These are phyloP conservation scores for Chrysopilus asiliformis DNA, from an alignment of 2,888 invertebrate genomes.

Conservation along the genomic window DNA sequence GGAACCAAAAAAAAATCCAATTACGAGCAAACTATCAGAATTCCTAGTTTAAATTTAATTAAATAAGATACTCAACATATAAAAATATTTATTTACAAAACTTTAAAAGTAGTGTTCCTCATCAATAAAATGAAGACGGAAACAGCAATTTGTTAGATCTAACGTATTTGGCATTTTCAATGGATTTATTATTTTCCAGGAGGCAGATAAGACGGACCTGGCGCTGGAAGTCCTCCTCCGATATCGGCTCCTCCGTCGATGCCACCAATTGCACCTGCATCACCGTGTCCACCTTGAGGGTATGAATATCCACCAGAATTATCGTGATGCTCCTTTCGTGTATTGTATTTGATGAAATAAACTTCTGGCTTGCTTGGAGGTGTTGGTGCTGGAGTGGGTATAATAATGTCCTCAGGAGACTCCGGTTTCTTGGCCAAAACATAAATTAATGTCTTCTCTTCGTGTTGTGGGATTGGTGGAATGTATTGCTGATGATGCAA, in stretches of 20 bases:
- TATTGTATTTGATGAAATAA: slow-evolving; percentile 54
- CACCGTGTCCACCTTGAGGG: slow-evolving; percentile 20
- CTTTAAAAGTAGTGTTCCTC: too few relatives aligned
- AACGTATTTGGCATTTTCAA: background rate
- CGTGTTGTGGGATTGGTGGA: slow-evolving; percentile 63
- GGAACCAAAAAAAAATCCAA: too few relatives aligned
- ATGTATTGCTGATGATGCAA: slow-evolving; percentile 65
- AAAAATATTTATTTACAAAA: too few relatives aligned
- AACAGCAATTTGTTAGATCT: too few relatives aligned
- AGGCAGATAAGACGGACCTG: slow-evolving; percentile 45
- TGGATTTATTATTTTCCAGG: slow-evolving; percentile 40
- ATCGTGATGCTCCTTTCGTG: slow-evolving; percentile 28
- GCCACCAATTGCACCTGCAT: slow-evolving; percentile 18
- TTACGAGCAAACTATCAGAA: too few relatives aligned
- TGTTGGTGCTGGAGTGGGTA: slow-evolving; percentile 63
- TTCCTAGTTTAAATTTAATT: too few relatives aligned
- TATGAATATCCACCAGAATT: slow-evolving; percentile 24
- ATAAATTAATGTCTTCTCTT: slow-evolving; percentile 78
- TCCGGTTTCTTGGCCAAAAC: slow-evolving; percentile 79
- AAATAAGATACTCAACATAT: too few relatives aligned
- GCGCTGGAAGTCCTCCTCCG: slow-evolving; percentile 9
- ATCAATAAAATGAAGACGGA: too few relatives aligned
- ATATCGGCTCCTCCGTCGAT: slow-evolving; percentile 23
- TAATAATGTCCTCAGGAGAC: slow-evolving; percentile 60
- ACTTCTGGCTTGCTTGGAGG: slow-evolving; percentile 79